These are phyloP conservation scores for Tuberolachnus salignus DNA, from an alignment of 2,888 invertebrate genomes.

Conservation along the genomic window DNA sequence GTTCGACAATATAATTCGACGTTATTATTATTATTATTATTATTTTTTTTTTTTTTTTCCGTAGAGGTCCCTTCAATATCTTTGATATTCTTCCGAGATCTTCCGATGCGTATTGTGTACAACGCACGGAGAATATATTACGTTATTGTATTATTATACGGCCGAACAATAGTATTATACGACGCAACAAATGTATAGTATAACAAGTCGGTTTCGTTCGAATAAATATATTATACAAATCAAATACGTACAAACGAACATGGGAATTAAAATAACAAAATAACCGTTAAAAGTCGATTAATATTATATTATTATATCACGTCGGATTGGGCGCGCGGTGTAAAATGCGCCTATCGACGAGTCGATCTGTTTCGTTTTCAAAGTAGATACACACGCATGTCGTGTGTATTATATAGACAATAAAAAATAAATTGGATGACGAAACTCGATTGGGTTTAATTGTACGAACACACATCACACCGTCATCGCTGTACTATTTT, in stretches of 20 bases:
- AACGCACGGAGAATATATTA: no score
- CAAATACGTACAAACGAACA: background rate
- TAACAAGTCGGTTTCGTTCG: conserved; percentile 14
- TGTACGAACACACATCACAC: background rate
- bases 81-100: no score
- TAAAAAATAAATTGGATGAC: background rate
- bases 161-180: no score
- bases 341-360: conserved; percentile 16
- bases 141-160: no score
- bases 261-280: background rate
- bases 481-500: background rate
- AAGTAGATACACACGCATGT: background rate
- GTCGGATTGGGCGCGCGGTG: background rate
- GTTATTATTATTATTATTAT: no score
- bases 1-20: no score
- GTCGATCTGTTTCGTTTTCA: conserved; percentile 2
- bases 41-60: no score
- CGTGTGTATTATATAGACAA: no score
- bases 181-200: no score
- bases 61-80: no score
- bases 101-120: no score
- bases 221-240: background rate
- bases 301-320: conserved; percentile 4
- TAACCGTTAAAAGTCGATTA: conserved; percentile 28
- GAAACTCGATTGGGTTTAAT: conserved; percentile 2